These are phyloP conservation scores for Oplegnathus fasciatus DNA, from an alignment of 2,113 vertebrate genomes.

Conservation along the genomic window DNA sequence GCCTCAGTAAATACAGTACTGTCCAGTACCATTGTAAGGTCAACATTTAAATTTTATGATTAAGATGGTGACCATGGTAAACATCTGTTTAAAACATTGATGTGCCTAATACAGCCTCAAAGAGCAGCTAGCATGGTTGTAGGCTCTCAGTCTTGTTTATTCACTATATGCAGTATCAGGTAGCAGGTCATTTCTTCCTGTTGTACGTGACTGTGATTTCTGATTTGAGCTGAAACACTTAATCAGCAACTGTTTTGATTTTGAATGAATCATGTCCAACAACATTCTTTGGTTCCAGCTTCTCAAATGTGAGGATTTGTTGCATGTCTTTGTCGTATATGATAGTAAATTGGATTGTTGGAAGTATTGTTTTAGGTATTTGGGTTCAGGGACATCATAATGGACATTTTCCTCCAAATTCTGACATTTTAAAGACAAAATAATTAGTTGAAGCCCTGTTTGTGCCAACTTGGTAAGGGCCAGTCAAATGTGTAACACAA, in stretches of 20 bases:
- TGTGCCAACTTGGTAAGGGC: background rate
- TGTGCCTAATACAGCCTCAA: background rate
- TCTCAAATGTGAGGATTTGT: background rate
- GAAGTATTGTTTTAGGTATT: background rate
- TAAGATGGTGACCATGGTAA: background rate
- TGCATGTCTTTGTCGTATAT: background rate
- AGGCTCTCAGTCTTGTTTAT: background rate
- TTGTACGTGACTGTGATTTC: background rate
- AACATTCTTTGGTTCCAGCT: background rate
- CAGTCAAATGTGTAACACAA: background rate
- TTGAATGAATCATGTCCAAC: background rate
- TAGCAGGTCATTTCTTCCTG: background rate
- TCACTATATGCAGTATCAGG: background rate
- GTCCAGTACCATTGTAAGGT: background rate
- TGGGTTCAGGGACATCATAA: background rate
- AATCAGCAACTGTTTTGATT: background rate
- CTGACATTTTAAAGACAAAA: background rate
- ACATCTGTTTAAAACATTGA: background rate
- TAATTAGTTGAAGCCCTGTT: background rate
- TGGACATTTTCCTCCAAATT: background rate
- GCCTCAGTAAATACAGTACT: no score
- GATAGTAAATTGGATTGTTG: background rate
- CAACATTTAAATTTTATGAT: background rate
- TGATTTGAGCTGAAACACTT: background rate
- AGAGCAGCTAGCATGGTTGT: background rate